These are phyloP conservation scores for Spea bombifrons DNA, from an alignment of 2,113 vertebrate genomes.

Conservation along the genomic window DNA sequence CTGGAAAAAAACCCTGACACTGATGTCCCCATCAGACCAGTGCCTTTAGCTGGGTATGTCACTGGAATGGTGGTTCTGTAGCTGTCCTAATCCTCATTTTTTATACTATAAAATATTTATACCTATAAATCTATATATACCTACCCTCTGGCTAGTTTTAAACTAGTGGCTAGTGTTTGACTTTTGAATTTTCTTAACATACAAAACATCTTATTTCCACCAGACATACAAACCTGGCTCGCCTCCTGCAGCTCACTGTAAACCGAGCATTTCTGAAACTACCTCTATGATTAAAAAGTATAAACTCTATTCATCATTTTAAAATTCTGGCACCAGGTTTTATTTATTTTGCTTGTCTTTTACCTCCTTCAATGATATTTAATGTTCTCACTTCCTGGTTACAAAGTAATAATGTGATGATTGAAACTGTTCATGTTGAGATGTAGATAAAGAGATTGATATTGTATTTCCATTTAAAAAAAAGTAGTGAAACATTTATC, in stretches of 20 bases:
- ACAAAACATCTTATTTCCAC: neutral
- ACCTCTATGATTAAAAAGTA: neutral
- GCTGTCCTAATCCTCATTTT: no score
- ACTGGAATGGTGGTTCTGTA: no score
- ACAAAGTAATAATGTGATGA: conserved; percentile 34
- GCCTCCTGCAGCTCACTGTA: neutral
- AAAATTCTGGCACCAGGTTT: neutral
- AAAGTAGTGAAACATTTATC: no score
- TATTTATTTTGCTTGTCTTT: conserved; percentile 29
- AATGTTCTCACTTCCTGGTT: neutral
- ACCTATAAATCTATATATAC: no score
- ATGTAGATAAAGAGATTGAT: neutral
- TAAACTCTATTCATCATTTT: conserved; percentile 11
- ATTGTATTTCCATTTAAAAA: no score
- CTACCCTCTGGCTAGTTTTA: no score
- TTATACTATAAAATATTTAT: no score
- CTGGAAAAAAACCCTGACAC: no score
- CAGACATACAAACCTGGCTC: neutral
- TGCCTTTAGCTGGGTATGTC: no score
- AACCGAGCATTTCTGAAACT: neutral
- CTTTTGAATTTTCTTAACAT: no score
- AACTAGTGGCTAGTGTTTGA: no score
- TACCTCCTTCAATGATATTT: neutral
- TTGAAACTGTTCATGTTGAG: conserved; percentile 9
- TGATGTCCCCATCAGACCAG: no score